Percentiles rank a stretch among this genome's conserved stretches.
These are phyloP conservation scores for Thermophis baileyi DNA, from an alignment of 2,113 vertebrate genomes.

Conservation along the genomic window DNA sequence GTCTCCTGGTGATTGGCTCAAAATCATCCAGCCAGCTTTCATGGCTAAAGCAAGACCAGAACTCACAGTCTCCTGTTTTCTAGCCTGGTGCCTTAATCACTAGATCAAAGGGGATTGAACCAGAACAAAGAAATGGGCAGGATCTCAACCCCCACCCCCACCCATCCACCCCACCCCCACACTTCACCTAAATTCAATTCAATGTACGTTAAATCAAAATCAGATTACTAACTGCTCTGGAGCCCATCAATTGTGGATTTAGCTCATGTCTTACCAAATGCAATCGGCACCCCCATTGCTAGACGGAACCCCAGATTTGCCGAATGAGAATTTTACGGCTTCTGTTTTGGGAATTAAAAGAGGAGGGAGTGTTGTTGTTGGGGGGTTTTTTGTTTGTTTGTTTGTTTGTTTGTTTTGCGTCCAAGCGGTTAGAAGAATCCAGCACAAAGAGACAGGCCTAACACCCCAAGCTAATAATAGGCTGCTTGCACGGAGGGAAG, in stretches of 20 bases:
- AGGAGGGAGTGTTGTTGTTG: background rate
- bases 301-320: too few relatives aligned
- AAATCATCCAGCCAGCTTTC: too few relatives aligned
- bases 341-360: background rate
- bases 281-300: background rate
- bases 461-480: constrained; percentile 63
- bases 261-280: background rate
- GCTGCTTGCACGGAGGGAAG: background rate
- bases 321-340: background rate
- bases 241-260: background rate
- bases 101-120: background rate
- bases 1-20: too few relatives aligned
- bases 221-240: rapidly evolving
- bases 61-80: too few relatives aligned
- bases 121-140: background rate
- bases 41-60: too few relatives aligned
- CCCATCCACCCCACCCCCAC: too few relatives aligned
- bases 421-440: constrained; percentile 36
- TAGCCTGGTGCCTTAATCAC: too few relatives aligned
- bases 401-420: background rate
- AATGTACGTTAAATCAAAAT: background rate
- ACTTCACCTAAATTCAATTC: background rate
- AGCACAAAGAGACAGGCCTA: constrained; percentile 33
- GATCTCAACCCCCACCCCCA: background rate
- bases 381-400: too few relatives aligned